Base-by-base conservation (phyloP, 2,888 invertebrate species). In the Papilio demoleus region DNA sequence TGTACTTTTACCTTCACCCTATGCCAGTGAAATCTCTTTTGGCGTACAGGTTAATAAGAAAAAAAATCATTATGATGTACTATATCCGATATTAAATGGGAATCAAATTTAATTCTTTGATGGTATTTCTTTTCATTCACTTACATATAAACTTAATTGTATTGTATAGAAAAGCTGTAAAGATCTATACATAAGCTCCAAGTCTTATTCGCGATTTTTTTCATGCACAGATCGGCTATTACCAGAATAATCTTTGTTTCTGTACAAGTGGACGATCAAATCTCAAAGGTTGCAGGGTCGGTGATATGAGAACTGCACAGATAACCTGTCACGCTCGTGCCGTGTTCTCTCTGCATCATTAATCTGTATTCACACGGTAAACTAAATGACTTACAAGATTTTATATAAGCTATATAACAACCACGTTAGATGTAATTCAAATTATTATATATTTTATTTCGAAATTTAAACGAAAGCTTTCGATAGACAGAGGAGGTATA, bases 251-350 rank as follows among this genome's bases (percentile, higher is more conserved):
- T 53, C n/a, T 11, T 24, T 24, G 22, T 50, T 11, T 27, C 6
- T 53, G 14, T 12, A n/a, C 53, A 2, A 27, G 27, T 53, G 27
- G 27, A 27, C 53, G 27, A 24, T 53, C 11, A 27, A 53, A 53
- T 53, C 27, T 53, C 53, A 24, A 53, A 34, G 59, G 62, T 34
- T 62, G 45, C 62, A 62, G 31, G 47, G 34, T 47, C 34, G 47
- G 31, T 19, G 47, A 36, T 36, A 63, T n/a, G 19, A 34, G 45
- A 63, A 62, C 12, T 47, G 31, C 34, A 63, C 22, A 19, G 63
- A 63, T 63, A 63, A 63, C 34, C 63, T 63, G 63, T 19, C 17
- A 62, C 47, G 53, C 63, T 47, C 47, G 63, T 63, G 36, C 34
- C 31, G 40, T 62, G 27, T 45, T 45, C 42, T 45, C 27, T 22